phyloP scores from a whole-genome alignment of 2,797 vertebrate genomes.

The Myotis daubentonii region DNA sequence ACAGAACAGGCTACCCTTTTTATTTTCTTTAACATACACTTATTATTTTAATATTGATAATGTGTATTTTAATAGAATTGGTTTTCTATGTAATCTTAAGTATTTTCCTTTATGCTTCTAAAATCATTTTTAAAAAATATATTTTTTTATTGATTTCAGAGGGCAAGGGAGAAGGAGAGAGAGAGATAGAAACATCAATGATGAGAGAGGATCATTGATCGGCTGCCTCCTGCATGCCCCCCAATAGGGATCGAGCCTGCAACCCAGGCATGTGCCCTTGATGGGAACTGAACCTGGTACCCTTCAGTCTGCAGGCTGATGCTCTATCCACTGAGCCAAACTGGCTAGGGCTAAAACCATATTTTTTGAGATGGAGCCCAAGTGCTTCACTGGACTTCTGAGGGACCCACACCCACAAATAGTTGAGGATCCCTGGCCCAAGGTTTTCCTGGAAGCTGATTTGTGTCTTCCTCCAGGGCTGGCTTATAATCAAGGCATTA shows the following conservation, averaged over 20 bases:
- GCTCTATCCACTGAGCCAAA: too few relatives aligned
- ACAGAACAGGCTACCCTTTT: not conserved
- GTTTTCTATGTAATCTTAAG: not conserved
- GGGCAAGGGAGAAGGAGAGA: too few relatives aligned
- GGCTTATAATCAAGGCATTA: not conserved
- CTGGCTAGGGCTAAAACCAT: too few relatives aligned
- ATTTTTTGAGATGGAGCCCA: not conserved
- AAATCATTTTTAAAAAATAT: not conserved
- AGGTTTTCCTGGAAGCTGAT: not conserved
- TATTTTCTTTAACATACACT: not conserved
- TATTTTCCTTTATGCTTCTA: not conserved
- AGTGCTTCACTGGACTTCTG: not conserved
- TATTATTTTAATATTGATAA: slow-evolving; percentile 16
- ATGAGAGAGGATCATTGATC: too few relatives aligned
- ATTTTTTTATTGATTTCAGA: too few relatives aligned
- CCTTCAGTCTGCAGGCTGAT: too few relatives aligned
- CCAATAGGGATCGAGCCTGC: too few relatives aligned
- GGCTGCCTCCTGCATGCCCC: too few relatives aligned
- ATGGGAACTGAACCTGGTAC: too few relatives aligned
- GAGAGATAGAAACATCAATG: too few relatives aligned
- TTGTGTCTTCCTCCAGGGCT: not conserved
- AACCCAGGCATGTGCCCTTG: too few relatives aligned
- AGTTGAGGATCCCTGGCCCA: not conserved
- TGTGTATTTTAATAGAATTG: not conserved
- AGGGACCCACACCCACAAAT: not conserved